Conservation (phyloP, 2,797 vertebrate species). For the Microhierax caerulescens region DNA sequence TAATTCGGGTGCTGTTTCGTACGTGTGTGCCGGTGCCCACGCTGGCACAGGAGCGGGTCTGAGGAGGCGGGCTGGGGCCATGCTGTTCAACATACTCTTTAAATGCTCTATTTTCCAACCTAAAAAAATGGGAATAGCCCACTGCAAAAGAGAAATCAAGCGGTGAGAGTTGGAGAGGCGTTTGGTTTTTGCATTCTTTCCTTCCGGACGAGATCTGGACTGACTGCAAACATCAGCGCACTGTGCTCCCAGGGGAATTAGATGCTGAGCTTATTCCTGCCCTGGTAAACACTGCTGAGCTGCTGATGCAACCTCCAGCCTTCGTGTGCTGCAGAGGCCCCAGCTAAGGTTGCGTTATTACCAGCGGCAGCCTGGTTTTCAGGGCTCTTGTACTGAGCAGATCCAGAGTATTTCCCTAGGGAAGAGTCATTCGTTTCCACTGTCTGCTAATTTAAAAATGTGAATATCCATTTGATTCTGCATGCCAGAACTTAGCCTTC, state of each 20-base stretch:
- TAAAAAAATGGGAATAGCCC: background rate
- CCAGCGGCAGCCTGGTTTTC: constrained; percentile 8
- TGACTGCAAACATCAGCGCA: background rate
- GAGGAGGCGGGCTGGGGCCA: background rate
- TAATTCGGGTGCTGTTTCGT: background rate
- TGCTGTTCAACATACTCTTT: background rate
- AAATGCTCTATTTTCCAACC: background rate
- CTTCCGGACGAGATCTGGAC: background rate
- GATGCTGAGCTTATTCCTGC: background rate
- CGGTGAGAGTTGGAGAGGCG: background rate
- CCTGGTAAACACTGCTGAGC: background rate
- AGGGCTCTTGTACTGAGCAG: background rate
- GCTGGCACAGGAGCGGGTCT: fast-evolving
- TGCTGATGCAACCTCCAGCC: constrained; percentile 34
- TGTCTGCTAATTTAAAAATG: constrained; percentile 26
- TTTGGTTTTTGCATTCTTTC: background rate
- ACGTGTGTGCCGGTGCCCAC: fast-evolving
- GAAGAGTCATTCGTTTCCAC: background rate
- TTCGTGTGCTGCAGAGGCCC: background rate
- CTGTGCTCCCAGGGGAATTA: background rate
- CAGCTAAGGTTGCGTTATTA: background rate
- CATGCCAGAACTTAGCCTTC: background rate
- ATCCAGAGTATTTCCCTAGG: background rate
- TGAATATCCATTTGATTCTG: background rate
- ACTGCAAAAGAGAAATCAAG: background rate